Evolutionary conservation across 2,888 invertebrate species (phyloP).

Genomic region (Noctua pronuba): DNA sequence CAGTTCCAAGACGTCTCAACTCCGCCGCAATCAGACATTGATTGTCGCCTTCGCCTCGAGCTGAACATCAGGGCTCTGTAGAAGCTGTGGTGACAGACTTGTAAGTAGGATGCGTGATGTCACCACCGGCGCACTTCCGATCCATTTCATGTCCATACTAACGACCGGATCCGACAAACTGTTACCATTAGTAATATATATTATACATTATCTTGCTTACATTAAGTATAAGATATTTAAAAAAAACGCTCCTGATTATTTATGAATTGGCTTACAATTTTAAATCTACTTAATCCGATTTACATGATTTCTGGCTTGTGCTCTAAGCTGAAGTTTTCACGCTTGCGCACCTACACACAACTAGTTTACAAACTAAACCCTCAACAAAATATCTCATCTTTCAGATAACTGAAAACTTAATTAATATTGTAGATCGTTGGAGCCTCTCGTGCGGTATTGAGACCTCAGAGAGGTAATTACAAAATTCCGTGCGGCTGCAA

Average conservation of each 20-base stretch:
- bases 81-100: no score
- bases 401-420: slow-evolving; percentile 53
- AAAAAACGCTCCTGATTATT: not conserved
- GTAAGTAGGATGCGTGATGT: no score
- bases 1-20: no score
- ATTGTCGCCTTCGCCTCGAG: no score
- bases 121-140: no score
- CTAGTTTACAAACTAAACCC: slow-evolving; percentile 25
- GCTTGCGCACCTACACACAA: not conserved
- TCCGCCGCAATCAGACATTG: no score
- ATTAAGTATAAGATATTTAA: not conserved
- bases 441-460: slow-evolving; percentile 29
- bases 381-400: slow-evolving; percentile 22
- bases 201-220: no score
- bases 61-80: no score
- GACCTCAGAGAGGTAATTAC: slow-evolving; percentile 50
- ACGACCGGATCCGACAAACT: no score
- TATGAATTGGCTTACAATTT: not conserved
- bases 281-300: not conserved
- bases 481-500: slow-evolving; percentile 51
- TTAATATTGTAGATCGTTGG: slow-evolving; percentile 55
- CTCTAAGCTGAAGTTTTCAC: not conserved
- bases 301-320: not conserved
- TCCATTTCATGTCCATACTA: no score
- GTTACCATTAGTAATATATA: no score